A percentile compares a stretch with the other conserved stretches of the same genome.
Conservation (phyloP, 2,797 vertebrate genomes). For the Aselliscus stoliczkanus region DNA sequence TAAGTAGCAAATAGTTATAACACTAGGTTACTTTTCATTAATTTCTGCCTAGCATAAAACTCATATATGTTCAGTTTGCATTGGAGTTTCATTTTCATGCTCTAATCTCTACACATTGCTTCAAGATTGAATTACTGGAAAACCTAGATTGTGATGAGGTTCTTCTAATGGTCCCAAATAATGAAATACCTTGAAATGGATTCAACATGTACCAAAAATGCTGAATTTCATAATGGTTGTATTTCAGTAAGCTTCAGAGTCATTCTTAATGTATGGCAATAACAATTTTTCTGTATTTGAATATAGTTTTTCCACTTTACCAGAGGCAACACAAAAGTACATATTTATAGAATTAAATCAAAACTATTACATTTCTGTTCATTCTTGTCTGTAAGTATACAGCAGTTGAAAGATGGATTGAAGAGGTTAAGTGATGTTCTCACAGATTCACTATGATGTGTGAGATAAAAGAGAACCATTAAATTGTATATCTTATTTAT, state of each 20-base stretch:
- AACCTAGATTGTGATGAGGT: neutral
- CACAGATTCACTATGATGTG: conserved; percentile 77
- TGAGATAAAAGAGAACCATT: conserved; percentile 81
- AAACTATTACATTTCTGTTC: conserved; percentile 72
- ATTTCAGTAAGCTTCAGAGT: neutral
- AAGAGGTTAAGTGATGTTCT: conserved; percentile 80
- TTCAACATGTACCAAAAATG: neutral
- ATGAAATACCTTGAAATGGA: neutral
- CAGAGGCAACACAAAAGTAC: conserved; percentile 63
- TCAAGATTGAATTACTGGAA: neutral
- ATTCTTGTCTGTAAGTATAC: conserved; percentile 69
- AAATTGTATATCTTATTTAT: conserved; percentile 83
- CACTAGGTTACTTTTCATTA: neutral
- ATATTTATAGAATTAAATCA: conserved; percentile 72
- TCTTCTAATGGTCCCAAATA: conserved; percentile 6
- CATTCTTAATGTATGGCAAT: neutral
- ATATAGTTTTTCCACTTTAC: conserved; percentile 58
- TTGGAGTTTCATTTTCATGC: neutral
- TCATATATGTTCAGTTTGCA: neutral
- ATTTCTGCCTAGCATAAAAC: neutral
- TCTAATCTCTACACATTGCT: neutral
- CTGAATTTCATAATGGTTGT: neutral
- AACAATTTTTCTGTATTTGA: neutral
- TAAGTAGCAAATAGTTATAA: neutral
- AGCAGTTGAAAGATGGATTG: conserved; percentile 75